Evolutionary conservation across 2,113 vertebrate genomes (phyloP), one percentile per base, ranked within the genome.

Genomic region (Gavia stellata): DNA sequence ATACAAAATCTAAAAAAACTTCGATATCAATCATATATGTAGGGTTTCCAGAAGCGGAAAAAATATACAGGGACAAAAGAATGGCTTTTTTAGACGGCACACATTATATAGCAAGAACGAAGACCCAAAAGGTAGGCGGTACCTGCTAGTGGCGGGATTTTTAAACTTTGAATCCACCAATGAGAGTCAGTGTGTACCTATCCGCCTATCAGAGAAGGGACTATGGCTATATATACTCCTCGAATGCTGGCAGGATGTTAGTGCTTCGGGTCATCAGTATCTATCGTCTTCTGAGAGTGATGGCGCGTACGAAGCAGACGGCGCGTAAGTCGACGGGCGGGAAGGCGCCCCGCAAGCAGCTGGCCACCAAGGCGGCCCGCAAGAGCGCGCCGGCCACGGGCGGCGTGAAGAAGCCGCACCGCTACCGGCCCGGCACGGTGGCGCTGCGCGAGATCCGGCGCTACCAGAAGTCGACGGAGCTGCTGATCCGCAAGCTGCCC

Each of bases 401-500:
- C 78, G 95, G 95, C 78, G 93, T 96, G 40, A 96, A 96, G 90
- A 92, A 96, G 91, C 95, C 95, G 63, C 94, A 96, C 63, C 93
- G 94, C 7, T 96, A 95, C 95, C 90, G 96, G 58, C 94, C 96
- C 73, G 96, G 96, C 85, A 96, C 96, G 68, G 96, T 96, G 92
- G 94, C 96, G 58, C 85, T 98, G 92, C 94, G 97, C 16, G 98
- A 98, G 96, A 98, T 98, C 93, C 97, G 98, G 3, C 95, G 95
- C 82, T 98, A 98, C 88, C 98, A 98, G 96, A 98, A 98, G 55
- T 98, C 98, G 6, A 98, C 98, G 3, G 98, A 99, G 95, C 97
- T 98, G 52, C 95, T 99, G 92, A 98, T 98, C 95, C 98, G 98
- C 62, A 99, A 98, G 93, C 97, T 98, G 73, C 98, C 98, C 11